phyloP scores from a whole-genome alignment of 2,888 invertebrate genomes.

The Elmis aenea region DNA sequence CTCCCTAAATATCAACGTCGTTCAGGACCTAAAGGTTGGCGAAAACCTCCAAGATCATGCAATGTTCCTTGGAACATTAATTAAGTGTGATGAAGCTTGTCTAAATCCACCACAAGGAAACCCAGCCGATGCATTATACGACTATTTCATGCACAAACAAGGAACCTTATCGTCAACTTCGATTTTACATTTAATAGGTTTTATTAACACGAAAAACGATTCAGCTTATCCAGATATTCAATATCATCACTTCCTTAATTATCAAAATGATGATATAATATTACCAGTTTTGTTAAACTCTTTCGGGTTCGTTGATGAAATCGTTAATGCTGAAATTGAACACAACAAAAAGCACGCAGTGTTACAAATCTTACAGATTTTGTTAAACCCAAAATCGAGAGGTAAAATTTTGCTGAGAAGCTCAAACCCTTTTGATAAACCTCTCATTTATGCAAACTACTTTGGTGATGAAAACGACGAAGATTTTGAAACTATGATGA shows the following conservation, averaged over 20 bases:
- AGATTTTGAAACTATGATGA: slow-evolving; percentile 48
- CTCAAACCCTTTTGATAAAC: slow-evolving; percentile 53
- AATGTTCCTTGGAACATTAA: background rate
- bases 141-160: slow-evolving; percentile 48
- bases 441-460: slow-evolving; percentile 59
- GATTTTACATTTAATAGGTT: slow-evolving; percentile 47
- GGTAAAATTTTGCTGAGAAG: slow-evolving; percentile 52
- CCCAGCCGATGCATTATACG: slow-evolving; percentile 30
- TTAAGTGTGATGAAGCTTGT: too few species aligned
- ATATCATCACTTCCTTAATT: slow-evolving; percentile 47
- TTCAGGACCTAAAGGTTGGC: slow-evolving; percentile 46
- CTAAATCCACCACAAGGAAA: background rate
- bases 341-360: background rate
- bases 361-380: background rate
- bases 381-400: slow-evolving; percentile 45
- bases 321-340: background rate
- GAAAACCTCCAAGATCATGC: slow-evolving; percentile 45
- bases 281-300: slow-evolving; percentile 3
- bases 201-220: slow-evolving; percentile 43
- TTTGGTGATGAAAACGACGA: slow-evolving; percentile 49
- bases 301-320: background rate
- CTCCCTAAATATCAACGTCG: slow-evolving; percentile 35
- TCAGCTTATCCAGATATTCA: slow-evolving; percentile 56
- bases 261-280: slow-evolving; percentile 32
- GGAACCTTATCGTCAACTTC: slow-evolving; percentile 49